phyloP scores from a whole-genome alignment of 2,113 vertebrate genomes.

The Mohoua ochrocephala region DNA sequence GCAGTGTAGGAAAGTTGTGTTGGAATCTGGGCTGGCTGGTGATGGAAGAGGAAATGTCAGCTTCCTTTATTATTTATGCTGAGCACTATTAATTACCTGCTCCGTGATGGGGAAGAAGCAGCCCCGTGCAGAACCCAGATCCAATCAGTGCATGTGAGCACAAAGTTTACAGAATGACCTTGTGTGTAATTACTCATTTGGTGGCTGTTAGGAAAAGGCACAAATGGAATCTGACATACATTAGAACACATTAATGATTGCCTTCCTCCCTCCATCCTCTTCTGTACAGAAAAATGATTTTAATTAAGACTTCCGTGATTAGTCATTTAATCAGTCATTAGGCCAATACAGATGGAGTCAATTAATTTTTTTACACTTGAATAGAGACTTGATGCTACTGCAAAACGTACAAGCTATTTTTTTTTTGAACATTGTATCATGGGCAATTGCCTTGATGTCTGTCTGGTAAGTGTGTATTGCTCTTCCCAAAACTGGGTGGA shows the following conservation, averaged over 20 bases:
- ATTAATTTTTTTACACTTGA: slow-evolving; percentile 69
- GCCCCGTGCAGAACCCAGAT: background rate
- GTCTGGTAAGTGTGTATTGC: background rate
- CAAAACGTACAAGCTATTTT: slow-evolving; percentile 17
- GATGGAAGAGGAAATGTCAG: background rate
- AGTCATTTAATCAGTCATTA: slow-evolving; percentile 77
- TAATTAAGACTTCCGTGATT: slow-evolving; percentile 76
- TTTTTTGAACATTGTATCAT: background rate
- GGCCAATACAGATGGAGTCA: slow-evolving; percentile 74
- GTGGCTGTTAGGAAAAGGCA: slow-evolving; percentile 52
- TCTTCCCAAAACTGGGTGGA: background rate
- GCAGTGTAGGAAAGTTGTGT: background rate
- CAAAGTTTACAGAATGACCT: slow-evolving; percentile 45
- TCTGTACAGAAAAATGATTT: slow-evolving; percentile 66
- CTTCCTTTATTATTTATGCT: slow-evolving; percentile 1
- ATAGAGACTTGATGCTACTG: slow-evolving; percentile 60
- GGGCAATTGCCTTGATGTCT: background rate
- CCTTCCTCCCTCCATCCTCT: slow-evolving; percentile 56
- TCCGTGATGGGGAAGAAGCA: slow-evolving; percentile 7
- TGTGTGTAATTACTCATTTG: slow-evolving; percentile 50
- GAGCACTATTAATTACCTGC: slow-evolving; percentile 3
- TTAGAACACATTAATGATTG: slow-evolving; percentile 51
- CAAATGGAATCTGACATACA: slow-evolving; percentile 41
- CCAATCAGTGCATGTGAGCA: background rate
- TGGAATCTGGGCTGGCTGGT: background rate